Conservation (phyloP, 1,140 invertebrate species). For the Notospermus geniculatus region DNA sequence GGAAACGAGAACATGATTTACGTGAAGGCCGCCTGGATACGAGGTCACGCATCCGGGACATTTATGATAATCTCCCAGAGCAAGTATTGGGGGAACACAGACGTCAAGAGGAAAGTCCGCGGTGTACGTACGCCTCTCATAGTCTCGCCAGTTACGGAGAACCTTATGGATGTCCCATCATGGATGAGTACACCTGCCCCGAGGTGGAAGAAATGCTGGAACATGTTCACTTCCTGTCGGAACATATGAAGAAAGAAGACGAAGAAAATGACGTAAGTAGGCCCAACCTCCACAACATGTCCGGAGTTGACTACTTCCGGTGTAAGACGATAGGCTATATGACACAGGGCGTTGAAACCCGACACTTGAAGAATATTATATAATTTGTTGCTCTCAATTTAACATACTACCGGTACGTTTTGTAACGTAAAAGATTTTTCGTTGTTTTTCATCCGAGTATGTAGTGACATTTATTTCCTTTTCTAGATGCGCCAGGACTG, state of each 20-base stretch:
- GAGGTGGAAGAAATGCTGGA: constrained; percentile 88
- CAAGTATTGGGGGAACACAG: not conserved
- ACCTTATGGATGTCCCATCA: no score
- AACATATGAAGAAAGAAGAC: constrained; percentile 78
- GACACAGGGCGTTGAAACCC: no score
- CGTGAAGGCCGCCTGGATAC: not conserved
- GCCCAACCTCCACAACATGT: no score
- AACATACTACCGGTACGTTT: not conserved
- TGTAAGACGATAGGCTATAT: no score
- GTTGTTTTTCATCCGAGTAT: no score
- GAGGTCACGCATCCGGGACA: not conserved
- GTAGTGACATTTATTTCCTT: no score
- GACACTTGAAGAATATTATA: no score
- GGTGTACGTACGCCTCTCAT: no score
- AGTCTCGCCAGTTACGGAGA: no score
- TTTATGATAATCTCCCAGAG: not conserved
- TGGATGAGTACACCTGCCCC: constrained; percentile 56
- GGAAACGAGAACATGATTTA: not conserved
- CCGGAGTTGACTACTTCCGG: no score
- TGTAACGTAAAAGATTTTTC: no score
- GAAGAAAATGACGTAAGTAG: constrained; percentile 18
- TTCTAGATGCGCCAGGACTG: constrained; percentile 68
- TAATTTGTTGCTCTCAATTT: not conserved
- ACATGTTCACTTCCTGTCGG: constrained; percentile 92
- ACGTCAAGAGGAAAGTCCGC: not conserved